Evolutionary conservation across 1,140 invertebrate genomes (phyloP), one percentile per base, ranked within the genome.

Genomic region (Belonocnema kinseyi): DNA sequence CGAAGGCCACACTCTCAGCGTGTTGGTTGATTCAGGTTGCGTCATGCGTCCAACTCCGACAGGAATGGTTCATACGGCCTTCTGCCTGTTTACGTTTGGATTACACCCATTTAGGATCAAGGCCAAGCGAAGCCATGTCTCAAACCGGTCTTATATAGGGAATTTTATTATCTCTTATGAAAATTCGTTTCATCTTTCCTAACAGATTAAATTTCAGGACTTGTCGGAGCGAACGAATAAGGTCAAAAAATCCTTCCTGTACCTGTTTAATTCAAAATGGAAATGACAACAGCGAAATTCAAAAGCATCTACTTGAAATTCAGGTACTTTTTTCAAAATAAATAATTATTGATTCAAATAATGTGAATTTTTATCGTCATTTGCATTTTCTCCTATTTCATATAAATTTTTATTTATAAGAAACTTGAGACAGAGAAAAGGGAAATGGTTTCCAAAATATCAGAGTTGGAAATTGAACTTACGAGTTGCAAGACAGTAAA

Each of bases 161-260:
- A 33, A 4, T 33, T 33, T 0, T 5, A 4, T 33, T 2, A 50
- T 78, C 40, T 8, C 40, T 73, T 72, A 74, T 50, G 13, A 13
- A 54, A 77, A 19, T 58, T 70, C 56, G 6, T 13, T 72, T 50
- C n/a, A 52, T 73, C 26, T 78, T 58, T 72, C 7, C 40, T 51
- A 53, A 52, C 16, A 52, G 16, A 73, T 73, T 81, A 76, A 80
- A 80, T 89, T 88, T 85, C 79, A 90, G 90, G 82, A 89, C 88
- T 10, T 90, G 84, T 80, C 85, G 88, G 71, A 91, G 90, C 73
- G 90, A 91, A 75, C 86, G 66, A 56, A 87, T 84, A 50, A 88
- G 86, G 16, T 13, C 83, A 50, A 91, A 88, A 86, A 66, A 80
- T 66, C 72, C 83, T 19, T 80, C 84, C 16, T 88, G 87, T 79